Conservation (phyloP, 2,797 vertebrate species). For the Fistularia tabacaria region DNA sequence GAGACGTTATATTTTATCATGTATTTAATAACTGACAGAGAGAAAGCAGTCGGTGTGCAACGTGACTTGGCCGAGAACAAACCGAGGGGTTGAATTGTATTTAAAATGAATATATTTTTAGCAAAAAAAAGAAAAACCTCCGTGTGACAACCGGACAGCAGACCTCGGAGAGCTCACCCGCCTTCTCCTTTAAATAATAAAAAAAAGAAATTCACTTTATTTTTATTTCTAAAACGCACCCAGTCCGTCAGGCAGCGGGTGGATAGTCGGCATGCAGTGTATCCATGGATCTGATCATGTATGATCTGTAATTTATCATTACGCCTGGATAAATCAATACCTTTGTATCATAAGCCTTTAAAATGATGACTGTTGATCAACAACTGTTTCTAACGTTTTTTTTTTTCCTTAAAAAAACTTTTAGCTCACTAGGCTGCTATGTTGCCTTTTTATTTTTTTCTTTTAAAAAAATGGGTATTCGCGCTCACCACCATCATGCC, state of each 20-base stretch:
- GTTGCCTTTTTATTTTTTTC: slow-evolving; percentile 15
- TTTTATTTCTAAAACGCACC: slow-evolving; percentile 6
- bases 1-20: no score
- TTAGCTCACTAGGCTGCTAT: slow-evolving; percentile 42
- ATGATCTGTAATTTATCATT: slow-evolving; percentile 43
- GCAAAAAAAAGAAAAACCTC: no score
- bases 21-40: no score
- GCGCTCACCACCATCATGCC: slow-evolving; percentile 21
- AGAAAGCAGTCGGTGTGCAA: no score
- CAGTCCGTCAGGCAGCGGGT: slow-evolving; percentile 18
- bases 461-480: slow-evolving; percentile 23
- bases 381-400: slow-evolving; percentile 3
- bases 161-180: no score
- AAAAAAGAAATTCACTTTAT: no score
- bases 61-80: no score
- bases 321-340: slow-evolving; percentile 54
- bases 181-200: no score
- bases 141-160: no score
- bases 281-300: slow-evolving; percentile 38
- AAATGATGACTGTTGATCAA: slow-evolving; percentile 52
- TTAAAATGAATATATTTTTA: no score
- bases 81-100: no score
- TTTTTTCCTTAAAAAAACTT: slow-evolving; percentile 49
- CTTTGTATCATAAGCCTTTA: slow-evolving; percentile 62
- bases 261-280: slow-evolving; percentile 48